phyloP scores from a whole-genome alignment of 2,113 vertebrate genomes.

The Caloenas nicobarica region DNA sequence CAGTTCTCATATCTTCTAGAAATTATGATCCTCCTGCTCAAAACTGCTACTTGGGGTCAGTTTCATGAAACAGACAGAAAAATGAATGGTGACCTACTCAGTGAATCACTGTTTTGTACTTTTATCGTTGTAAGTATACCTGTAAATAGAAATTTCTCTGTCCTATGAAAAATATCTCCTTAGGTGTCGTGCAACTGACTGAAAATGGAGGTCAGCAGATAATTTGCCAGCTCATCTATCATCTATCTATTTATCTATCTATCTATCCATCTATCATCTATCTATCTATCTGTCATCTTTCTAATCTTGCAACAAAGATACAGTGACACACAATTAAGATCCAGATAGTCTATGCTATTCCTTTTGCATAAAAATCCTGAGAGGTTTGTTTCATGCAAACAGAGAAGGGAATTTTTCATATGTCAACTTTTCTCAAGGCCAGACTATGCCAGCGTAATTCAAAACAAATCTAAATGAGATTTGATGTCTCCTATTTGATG shows the following conservation, averaged over 20 bases:
- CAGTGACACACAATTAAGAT: not conserved
- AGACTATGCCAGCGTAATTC: not conserved
- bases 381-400: not conserved
- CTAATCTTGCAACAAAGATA: not conserved
- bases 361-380: not conserved
- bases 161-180: not conserved
- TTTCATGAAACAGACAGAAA: not conserved
- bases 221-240: not conserved
- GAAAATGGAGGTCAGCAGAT: not conserved
- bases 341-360: not conserved
- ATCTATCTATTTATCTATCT: not conserved
- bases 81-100: not conserved
- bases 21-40: not conserved
- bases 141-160: not conserved
- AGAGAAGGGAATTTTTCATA: not conserved
- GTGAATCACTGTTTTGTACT: not conserved
- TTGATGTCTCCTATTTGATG: not conserved
- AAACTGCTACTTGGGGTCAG: accelerated
- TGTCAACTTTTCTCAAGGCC: not conserved
- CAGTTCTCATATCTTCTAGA: not conserved
- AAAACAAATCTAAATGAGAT: not conserved
- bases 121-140: not conserved
- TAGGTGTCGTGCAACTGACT: not conserved
- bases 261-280: too few relatives aligned
- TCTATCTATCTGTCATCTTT: not conserved